phyloP scores from a whole-genome alignment of 2,797 vertebrate species.

The Uromys caudimaculatus region DNA sequence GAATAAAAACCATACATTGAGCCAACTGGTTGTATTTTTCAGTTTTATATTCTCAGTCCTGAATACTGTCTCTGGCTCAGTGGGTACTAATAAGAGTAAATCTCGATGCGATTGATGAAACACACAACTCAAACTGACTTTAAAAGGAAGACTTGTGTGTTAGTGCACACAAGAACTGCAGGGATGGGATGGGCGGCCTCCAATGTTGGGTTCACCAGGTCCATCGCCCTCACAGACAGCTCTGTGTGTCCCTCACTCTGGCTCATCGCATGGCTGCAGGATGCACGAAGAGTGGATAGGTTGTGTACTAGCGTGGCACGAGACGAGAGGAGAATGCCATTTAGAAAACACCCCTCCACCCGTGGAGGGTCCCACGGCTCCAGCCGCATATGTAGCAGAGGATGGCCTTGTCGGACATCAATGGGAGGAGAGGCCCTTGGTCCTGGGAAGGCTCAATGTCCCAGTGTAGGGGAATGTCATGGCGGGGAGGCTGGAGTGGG shows the following conservation, averaged over 20 bases:
- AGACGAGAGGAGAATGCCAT: not conserved
- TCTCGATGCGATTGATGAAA: not conserved
- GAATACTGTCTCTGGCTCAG: not conserved
- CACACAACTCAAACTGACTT: not conserved
- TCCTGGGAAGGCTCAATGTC: no score
- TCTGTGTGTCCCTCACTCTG: not conserved
- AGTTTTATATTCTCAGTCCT: conserved; percentile 9
- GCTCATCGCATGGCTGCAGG: not conserved
- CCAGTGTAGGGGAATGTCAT: no score
- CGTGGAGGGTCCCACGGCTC: no score
- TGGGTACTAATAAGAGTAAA: not conserved
- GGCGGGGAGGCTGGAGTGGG: no score
- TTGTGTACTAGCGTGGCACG: not conserved
- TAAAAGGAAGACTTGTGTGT: not conserved
- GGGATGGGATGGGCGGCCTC: not conserved
- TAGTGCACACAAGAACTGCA: not conserved
- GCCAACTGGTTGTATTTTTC: not conserved
- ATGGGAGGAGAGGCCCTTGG: no score
- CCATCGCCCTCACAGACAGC: not conserved
- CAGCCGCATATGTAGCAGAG: no score
- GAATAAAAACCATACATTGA: conserved; percentile 9
- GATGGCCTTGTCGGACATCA: no score
- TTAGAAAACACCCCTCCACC: not conserved
- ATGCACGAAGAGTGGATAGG: not conserved
- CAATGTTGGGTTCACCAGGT: not conserved